Evolutionary conservation across 2,888 invertebrate species (phyloP).

Genomic region (Hydroisotoma schaefferi): DNA sequence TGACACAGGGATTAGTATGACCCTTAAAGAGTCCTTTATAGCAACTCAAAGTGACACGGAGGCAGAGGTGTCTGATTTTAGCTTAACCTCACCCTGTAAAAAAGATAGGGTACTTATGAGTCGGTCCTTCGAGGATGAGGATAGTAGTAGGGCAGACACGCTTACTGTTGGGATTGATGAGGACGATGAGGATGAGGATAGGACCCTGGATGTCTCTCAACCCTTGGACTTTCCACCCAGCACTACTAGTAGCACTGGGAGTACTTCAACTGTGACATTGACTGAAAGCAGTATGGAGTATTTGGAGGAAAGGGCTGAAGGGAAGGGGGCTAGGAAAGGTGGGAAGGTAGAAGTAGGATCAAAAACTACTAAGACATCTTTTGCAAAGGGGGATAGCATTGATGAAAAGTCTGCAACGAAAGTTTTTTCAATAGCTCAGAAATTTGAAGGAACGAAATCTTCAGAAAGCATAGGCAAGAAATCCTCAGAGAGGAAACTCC

Average conservation of each 20-base stretch:
- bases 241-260: not conserved
- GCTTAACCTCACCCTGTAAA: conserved; percentile 45
- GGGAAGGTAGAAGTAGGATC: no score
- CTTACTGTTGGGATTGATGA: conserved; percentile 35
- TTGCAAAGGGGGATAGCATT: no score
- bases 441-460: no score
- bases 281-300: not conserved
- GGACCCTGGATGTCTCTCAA: not conserved
- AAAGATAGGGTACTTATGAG: conserved; percentile 34
- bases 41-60: conserved; percentile 46
- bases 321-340: no score
- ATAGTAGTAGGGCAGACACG: conserved; percentile 38
- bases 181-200: conserved; percentile 7
- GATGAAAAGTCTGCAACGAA: no score
- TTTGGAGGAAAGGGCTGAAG: not conserved
- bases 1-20: conserved; percentile 47
- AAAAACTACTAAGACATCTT: no score
- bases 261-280: not conserved
- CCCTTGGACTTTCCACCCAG: not conserved
- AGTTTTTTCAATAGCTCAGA: no score
- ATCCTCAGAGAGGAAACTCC: no score
- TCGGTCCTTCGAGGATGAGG: conserved; percentile 43
- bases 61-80: conserved; percentile 46
- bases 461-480: no score
- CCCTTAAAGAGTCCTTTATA: conserved; percentile 40